Conservation (phyloP, 2,113 vertebrate genomes). For the Eolophus roseicapilla region DNA sequence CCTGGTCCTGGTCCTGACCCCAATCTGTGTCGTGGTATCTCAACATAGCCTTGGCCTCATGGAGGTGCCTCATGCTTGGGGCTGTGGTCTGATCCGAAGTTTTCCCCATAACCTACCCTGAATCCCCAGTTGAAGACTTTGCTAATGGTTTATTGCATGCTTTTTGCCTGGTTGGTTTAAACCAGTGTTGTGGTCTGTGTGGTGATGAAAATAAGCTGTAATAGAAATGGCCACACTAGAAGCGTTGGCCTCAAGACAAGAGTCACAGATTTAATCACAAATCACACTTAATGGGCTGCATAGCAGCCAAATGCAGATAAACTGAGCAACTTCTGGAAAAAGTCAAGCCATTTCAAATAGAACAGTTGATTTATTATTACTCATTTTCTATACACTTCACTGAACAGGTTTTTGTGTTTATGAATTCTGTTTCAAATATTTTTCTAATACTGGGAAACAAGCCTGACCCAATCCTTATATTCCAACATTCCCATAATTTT, state of each 20-base stretch:
- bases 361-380: slow-evolving; percentile 4
- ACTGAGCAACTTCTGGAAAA: not conserved
- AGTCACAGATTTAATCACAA: not conserved
- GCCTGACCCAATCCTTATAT: not conserved
- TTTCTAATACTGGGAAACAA: not conserved
- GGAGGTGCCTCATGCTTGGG: not conserved
- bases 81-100: not conserved
- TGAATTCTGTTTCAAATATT: not conserved
- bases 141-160: not conserved
- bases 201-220: not conserved
- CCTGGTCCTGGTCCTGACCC: not conserved
- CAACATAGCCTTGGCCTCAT: not conserved
- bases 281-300: not conserved
- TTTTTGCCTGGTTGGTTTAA: not conserved
- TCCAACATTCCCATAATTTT: not conserved
- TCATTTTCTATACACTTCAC: not conserved
- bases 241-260: not conserved
- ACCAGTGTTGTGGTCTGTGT: not conserved
- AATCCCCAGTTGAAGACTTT: not conserved
- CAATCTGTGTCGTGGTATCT: not conserved
- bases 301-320: not conserved
- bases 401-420: slow-evolving; percentile 24
- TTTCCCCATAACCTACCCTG: not conserved
- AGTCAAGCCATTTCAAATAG: not conserved
- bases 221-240: not conserved